Base-by-base conservation (phyloP, 2,888 invertebrate species). In the Idaea straminata region DNA sequence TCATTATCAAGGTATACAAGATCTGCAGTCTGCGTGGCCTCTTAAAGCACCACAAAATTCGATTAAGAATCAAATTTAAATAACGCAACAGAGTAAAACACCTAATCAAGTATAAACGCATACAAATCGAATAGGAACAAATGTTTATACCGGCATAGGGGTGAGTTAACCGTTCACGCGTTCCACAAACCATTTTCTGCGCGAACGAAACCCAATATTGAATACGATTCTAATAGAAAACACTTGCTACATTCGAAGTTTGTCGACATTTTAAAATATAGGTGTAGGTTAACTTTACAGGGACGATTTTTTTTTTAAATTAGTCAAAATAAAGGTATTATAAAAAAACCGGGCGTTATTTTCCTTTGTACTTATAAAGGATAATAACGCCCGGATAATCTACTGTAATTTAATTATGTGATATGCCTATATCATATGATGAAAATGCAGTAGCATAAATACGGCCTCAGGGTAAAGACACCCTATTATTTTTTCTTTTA, bases 151-250 rank as follows among this genome's bases (percentile, higher is more conserved):
- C 47, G 61, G 61, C 61, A 61, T 65, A 47, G 62, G 66, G 66
- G 69, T 66, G 69, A 66, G 69, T 65, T 66, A 69, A 74, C 77
- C 81, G 74, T 79, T 84, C 86, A 83, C 83, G 84, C 87, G 83
- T 82, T 78, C 77, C 79, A 73, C 80, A 78, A 69, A 77, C 83
- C 82, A 89, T 89, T 90, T 89, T 89, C 89, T 88, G 89, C 88
- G 83, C 87, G 84, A 89, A 79, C 82, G 86, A 74, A 88, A 81
- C 84, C 81, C 83, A 82, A 83, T 87, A 88, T 89, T 89, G 89
- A 85, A 89, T 85, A 82, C 86, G 82, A 84, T 83, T 84, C 81
- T 85, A 87, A 84, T 82, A 81, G 81, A 83, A 82, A 82, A 83
- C 77, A 71, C 73, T 72, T 66, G 58, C 16, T 58, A 16, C 58